These are phyloP conservation scores for Spilarctia lutea DNA, from an alignment of 2,888 invertebrate genomes.

Conservation along the genomic window DNA sequence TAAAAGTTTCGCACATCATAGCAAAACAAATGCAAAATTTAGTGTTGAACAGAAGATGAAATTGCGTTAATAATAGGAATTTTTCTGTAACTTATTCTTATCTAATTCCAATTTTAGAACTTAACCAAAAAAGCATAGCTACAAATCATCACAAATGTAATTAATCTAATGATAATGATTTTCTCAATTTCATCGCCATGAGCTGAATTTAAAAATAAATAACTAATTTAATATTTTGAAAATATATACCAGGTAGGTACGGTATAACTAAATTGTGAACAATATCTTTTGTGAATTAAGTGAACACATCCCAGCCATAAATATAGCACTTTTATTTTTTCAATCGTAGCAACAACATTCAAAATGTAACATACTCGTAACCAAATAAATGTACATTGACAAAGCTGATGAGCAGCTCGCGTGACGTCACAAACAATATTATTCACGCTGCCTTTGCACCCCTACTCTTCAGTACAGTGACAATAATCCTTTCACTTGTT, in stretches of 20 bases:
- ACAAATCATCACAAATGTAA: neutral
- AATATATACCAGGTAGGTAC: neutral
- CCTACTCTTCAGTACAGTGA: conserved; percentile 22
- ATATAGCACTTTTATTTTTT: conserved; percentile 22
- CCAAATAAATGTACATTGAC: conserved; percentile 45
- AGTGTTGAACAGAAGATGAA: neutral
- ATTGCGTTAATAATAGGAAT: neutral
- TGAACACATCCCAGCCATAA: conserved; percentile 17
- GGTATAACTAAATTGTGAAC: neutral
- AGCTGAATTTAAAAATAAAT: neutral
- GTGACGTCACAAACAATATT: conserved; percentile 72
- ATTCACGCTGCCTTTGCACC: conserved; percentile 53
- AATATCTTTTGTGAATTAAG: neutral
- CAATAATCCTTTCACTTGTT: conserved; percentile 12
- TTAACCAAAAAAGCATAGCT: neutral
- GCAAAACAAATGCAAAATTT: neutral
- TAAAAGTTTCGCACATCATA: neutral
- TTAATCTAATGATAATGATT: neutral
- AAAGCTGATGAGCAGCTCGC: conserved; percentile 78
- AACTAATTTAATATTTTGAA: neutral
- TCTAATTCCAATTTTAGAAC: neutral
- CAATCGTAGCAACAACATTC: conserved; percentile 40
- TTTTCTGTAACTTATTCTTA: neutral
- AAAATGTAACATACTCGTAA: conserved; percentile 45
- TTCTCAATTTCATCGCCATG: neutral